These are phyloP conservation scores for Rhingia rostrata DNA, from an alignment of 2,888 invertebrate species.

Conservation along the genomic window DNA sequence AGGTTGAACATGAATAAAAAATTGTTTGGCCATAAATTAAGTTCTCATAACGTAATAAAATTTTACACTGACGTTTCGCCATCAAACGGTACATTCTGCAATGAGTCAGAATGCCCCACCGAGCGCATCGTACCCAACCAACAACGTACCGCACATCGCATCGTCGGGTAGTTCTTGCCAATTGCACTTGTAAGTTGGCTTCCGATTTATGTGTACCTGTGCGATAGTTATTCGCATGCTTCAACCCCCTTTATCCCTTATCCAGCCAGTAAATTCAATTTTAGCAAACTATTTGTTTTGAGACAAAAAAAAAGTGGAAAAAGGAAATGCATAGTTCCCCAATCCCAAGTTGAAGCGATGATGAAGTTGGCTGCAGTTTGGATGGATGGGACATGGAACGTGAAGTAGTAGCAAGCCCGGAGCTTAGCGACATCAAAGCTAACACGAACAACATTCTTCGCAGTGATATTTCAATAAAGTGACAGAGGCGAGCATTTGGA, in stretches of 20 bases:
- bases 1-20: constrained; percentile 47
- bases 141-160: too few species aligned
- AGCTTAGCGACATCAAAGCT: constrained; percentile 18
- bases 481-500: constrained; percentile 37
- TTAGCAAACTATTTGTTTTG: constrained; percentile 49
- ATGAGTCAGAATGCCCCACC: constrained; percentile 52
- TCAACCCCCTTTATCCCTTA: constrained; percentile 48
- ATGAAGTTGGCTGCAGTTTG: constrained; percentile 48
- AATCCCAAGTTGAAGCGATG: constrained; percentile 8
- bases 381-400: background rate
- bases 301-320: constrained; percentile 15
- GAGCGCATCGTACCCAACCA: too few species aligned
- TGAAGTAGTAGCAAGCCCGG: background rate
- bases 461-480: constrained; percentile 23
- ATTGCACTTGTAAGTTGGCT: constrained; percentile 72
- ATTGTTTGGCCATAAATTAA: constrained; percentile 81
- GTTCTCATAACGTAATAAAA: constrained; percentile 82
- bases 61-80: constrained; percentile 82
- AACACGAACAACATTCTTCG: background rate
- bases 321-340: background rate
- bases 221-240: constrained; percentile 71
- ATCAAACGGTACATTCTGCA: constrained; percentile 77
- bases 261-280: constrained; percentile 64
- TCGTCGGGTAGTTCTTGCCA: constrained; percentile 56
- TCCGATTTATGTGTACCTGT: constrained; percentile 72